phyloP scores from a whole-genome alignment of 2,888 invertebrate species.

The Rhagonycha lutea region DNA sequence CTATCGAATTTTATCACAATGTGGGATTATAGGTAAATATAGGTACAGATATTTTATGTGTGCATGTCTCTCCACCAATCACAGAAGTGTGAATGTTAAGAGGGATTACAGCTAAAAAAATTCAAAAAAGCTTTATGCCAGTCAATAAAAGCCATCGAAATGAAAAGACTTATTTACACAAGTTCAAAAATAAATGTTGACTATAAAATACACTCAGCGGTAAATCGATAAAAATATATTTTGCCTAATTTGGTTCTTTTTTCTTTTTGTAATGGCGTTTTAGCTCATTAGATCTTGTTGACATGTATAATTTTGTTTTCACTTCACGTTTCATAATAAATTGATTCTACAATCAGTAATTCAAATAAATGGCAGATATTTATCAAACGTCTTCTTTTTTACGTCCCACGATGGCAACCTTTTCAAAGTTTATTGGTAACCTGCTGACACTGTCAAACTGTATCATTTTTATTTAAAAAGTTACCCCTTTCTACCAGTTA shows the following conservation, averaged over 20 bases:
- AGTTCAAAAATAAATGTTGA: background rate
- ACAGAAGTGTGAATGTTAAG: background rate
- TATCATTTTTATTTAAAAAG: too few relatives aligned
- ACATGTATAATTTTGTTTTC: background rate
- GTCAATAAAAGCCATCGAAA: background rate
- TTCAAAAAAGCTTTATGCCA: background rate
- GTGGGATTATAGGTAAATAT: background rate
- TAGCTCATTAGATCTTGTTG: background rate
- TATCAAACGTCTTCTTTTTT: too few relatives aligned
- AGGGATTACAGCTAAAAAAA: background rate
- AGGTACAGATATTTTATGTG: background rate
- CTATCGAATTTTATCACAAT: background rate
- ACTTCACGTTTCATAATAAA: background rate
- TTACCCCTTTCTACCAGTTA: too few relatives aligned
- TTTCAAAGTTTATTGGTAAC: too few relatives aligned
- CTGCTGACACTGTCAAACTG: too few relatives aligned
- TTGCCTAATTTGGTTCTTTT: background rate
- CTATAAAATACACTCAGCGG: background rate
- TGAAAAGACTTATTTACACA: background rate
- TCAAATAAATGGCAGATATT: background rate
- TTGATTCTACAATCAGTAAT: background rate
- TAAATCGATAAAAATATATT: background rate
- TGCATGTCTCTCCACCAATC: background rate
- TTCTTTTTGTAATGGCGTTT: background rate
- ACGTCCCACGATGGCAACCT: too few relatives aligned